Evolutionary conservation across 2,113 vertebrate species (phyloP).

Genomic region (Natator depressus): DNA sequence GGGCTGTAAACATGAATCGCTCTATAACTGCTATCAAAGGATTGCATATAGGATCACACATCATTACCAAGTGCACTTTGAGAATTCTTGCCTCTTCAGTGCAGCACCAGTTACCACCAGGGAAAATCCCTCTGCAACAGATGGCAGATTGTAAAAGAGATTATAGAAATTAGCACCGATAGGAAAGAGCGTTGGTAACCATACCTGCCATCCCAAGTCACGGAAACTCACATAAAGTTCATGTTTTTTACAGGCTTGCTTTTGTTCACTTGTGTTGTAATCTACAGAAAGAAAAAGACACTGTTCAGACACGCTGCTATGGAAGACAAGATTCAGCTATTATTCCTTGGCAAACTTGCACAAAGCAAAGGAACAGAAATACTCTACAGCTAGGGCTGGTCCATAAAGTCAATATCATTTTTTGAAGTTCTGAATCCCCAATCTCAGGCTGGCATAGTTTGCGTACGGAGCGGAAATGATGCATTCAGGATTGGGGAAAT

Average conservation of each 20-base stretch:
- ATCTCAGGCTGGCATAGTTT: not conserved
- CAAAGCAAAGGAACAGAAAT: not conserved
- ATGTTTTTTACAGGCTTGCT: conserved; percentile 98
- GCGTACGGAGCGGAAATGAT: not conserved
- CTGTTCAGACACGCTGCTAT: not conserved
- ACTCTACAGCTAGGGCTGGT: not conserved
- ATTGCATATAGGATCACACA: not conserved
- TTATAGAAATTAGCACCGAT: not conserved
- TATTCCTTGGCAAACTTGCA: not conserved
- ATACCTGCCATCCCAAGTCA: conserved; percentile 98
- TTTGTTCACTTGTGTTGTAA: conserved; percentile 96
- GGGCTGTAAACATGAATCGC: not conserved
- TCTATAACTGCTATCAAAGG: not conserved
- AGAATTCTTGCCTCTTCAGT: not conserved
- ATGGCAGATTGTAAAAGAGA: not conserved
- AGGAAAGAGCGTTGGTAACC: not conserved
- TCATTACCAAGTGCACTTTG: not conserved
- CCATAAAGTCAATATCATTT: not conserved
- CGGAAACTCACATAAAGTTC: conserved; percentile 99
- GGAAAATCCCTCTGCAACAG: not conserved
- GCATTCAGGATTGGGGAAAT: not conserved
- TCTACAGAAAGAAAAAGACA: conserved; percentile 79
- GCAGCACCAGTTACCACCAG: not conserved
- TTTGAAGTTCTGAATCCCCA: not conserved
- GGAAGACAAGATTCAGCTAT: not conserved